Base-by-base conservation (phyloP, 2,888 invertebrate genomes). In the Thumatha senex region DNA sequence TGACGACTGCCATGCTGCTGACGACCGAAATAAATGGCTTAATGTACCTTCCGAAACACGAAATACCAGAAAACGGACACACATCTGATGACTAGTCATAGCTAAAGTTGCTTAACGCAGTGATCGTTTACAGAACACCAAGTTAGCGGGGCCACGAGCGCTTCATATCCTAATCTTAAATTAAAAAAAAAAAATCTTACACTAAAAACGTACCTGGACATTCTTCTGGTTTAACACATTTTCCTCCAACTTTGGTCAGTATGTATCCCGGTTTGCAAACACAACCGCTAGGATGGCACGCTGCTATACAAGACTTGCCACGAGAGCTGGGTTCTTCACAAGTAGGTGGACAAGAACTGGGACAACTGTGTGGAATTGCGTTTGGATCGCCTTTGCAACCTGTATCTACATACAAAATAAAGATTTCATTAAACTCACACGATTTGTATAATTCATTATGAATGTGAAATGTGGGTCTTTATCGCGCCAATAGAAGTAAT, bases 231-330 rank as follows among this genome's bases (percentile, higher is more conserved):
- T 40, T 48, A 11, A 72, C 51, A 53, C 71, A 72, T 2, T 41
- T 44, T 34, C 70, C 74, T 29, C 61, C 48, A 1, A 31, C 14
- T 13, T 61, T 40, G 12, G 51, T 46, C 15, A 70, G 38, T 11
- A 74, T 50, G 12, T 56, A 69, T 0, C 72, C 72, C 1, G 47
- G 14, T 29, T 58, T 44, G 39, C 72, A 74, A 42, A 52, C 52
- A 44, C 72, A 68, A 8, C 67, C 61, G 8, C 51, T 14, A 11
- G 41, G 46, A 18, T 29, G 14, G 14, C 51, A 51, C 13, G n/a
- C 38, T 0, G 5, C 11, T 7, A 14, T 24, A 14, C 46, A 51
- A 5, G 7, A 7, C 24, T 13, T n/a, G 12, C 7, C 34, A 8
- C 13, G 13, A 10, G 40, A 12, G 15, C 36, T 36, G 10, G 30